Conservation (phyloP, 2,113 vertebrate species). For the Lucifuga dentata region DNA sequence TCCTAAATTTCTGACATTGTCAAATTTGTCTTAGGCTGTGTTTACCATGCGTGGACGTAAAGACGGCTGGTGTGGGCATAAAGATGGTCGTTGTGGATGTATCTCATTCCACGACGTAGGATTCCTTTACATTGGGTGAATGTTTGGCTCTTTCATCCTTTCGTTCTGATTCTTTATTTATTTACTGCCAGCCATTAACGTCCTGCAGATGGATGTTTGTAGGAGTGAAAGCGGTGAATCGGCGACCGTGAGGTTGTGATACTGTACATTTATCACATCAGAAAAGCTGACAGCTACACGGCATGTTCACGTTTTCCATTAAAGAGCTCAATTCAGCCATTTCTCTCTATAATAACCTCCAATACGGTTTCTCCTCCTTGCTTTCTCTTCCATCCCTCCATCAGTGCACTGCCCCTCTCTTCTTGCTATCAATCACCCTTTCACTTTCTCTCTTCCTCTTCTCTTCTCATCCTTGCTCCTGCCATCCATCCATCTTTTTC, state of each 20-base stretch:
- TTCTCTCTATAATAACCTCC: neutral
- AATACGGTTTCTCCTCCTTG: constrained; percentile 13
- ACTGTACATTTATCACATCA: constrained; percentile 59
- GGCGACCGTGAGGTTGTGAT: constrained; percentile 30
- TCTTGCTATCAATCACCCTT: neutral
- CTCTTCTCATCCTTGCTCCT: neutral
- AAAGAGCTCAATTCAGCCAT: constrained; percentile 20
- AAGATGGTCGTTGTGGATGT: too few species aligned
- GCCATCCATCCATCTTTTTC: neutral
- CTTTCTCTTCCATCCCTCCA: constrained; percentile 6
- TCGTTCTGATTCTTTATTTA: constrained; percentile 40
- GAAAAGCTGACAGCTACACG: constrained; percentile 57
- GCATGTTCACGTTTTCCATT: constrained; percentile 41
- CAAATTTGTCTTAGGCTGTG: too few species aligned
- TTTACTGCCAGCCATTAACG: constrained; percentile 33
- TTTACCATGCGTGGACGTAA: too few species aligned
- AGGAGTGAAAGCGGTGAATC: constrained; percentile 33
- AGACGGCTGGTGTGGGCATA: too few species aligned
- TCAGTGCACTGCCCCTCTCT: neutral
- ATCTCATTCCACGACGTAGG: too few species aligned
- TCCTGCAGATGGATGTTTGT: constrained; percentile 46
- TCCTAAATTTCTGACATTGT: too few species aligned
- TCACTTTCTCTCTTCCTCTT: neutral
- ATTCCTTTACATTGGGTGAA: too few species aligned
- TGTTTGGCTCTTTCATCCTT: constrained; percentile 4